A percentile compares a stretch with the other conserved stretches of the same genome.
Evolutionary conservation across 1,140 invertebrate species (phyloP).

Genomic region (Radopholus similis): DNA sequence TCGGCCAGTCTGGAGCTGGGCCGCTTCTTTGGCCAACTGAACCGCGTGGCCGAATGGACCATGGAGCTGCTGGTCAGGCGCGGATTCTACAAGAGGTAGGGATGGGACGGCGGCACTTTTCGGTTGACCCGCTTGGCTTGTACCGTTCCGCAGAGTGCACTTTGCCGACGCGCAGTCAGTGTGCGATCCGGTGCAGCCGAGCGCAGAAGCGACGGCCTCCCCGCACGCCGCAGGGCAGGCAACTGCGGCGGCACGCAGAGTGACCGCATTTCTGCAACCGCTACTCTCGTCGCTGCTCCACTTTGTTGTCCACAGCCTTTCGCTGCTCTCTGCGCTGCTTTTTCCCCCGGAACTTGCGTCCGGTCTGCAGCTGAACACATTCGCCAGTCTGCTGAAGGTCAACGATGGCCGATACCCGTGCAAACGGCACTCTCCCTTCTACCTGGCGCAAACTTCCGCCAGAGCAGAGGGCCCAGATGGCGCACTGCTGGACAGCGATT

Average conservation of each 20-base stretch:
- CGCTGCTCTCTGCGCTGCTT: background rate
- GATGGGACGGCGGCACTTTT: slow-evolving; percentile 1
- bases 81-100: slow-evolving; percentile 52
- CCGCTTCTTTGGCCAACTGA: slow-evolving; percentile 54
- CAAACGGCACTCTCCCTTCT: slow-evolving; percentile 16
- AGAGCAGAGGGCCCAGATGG: slow-evolving; percentile 5
- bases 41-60: slow-evolving; percentile 56
- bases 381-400: slow-evolving; percentile 21
- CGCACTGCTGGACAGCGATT: slow-evolving; percentile 15
- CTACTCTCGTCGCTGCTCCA: slow-evolving; percentile 8
- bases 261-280: slow-evolving; percentile 1
- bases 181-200: slow-evolving; percentile 31
- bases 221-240: background rate
- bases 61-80: slow-evolving; percentile 53
- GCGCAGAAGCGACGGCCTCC: background rate
- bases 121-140: background rate
- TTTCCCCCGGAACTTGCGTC: background rate
- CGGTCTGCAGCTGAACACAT: background rate
- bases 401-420: slow-evolving; percentile 18
- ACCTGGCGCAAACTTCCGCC: slow-evolving; percentile 24
- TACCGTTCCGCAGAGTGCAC: slow-evolving; percentile 24
- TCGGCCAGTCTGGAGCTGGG: slow-evolving; percentile 35
- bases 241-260: background rate
- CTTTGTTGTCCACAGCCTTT: background rate
- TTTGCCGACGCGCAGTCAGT: slow-evolving; percentile 47